Evolutionary conservation across 2,888 invertebrate genomes (phyloP).

Genomic region (Pollenia griseotomentosa): DNA sequence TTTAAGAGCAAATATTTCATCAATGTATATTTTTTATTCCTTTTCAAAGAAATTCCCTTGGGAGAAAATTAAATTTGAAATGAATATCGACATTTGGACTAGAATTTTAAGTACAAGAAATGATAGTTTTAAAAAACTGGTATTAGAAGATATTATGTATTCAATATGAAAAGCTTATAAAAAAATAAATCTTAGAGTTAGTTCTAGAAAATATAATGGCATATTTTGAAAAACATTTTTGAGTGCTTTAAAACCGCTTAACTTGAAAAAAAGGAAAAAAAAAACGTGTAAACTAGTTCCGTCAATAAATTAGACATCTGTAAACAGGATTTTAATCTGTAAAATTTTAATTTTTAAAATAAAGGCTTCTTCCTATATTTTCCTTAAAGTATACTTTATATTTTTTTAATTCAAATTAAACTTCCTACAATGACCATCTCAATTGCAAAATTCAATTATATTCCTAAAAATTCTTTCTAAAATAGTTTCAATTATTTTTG

Average conservation of each 20-base stretch:
- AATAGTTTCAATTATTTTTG: too few species aligned
- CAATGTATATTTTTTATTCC: neutral
- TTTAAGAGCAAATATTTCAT: slow-evolving; percentile 7
- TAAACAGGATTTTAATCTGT: too few species aligned
- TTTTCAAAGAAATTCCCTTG: neutral
- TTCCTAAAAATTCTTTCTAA: too few species aligned
- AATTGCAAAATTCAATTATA: too few species aligned
- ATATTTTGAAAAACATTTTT: too few species aligned
- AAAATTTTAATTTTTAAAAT: too few species aligned
- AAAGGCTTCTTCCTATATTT: neutral
- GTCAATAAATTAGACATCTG: too few species aligned
- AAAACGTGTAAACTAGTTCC: too few species aligned
- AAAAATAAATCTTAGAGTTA: neutral
- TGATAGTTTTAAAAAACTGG: neutral
- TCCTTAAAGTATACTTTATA: neutral
- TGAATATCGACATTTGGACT: slow-evolving; percentile 1
- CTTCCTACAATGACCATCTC: too few species aligned
- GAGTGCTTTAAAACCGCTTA: too few species aligned
- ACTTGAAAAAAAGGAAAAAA: too few species aligned
- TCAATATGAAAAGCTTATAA: neutral
- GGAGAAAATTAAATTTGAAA: neutral
- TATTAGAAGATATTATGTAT: neutral
- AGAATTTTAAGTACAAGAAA: neutral
- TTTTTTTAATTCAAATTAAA: neutral
- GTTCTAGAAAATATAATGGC: too few species aligned